Conservation (phyloP, 2,797 vertebrate species). For the Scolopax rusticola region DNA sequence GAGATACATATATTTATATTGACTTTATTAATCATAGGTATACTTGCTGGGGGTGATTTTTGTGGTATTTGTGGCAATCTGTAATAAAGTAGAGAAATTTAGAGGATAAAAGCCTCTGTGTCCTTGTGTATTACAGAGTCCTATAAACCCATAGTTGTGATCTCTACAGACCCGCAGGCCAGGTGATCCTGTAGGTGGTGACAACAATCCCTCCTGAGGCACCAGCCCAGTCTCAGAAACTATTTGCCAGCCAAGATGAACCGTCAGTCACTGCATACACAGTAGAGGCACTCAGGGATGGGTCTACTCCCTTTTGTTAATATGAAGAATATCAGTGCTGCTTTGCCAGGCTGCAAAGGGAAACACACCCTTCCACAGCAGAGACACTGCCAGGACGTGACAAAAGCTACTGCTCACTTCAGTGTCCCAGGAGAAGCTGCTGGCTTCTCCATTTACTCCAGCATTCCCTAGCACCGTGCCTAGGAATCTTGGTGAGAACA, state of each 20-base stretch:
- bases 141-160: rapidly evolving
- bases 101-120: not conserved
- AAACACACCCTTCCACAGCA: not conserved
- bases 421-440: not conserved
- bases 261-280: not conserved
- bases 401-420: not conserved
- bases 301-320: not conserved
- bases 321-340: rapidly evolving
- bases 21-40: not conserved
- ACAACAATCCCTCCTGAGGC: not conserved
- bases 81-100: not conserved
- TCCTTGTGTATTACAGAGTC: too few species aligned
- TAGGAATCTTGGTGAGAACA: not conserved
- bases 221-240: not conserved
- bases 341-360: not conserved
- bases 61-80: not conserved
- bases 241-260: not conserved
- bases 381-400: not conserved
- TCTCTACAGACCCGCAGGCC: not conserved
- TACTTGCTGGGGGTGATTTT: not conserved
- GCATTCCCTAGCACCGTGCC: not conserved
- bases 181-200: not conserved
- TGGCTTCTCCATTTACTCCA: not conserved
- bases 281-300: not conserved
- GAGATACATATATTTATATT: not conserved